Base-by-base conservation (phyloP, 2,797 vertebrate genomes). In the Danio choprae region DNA sequence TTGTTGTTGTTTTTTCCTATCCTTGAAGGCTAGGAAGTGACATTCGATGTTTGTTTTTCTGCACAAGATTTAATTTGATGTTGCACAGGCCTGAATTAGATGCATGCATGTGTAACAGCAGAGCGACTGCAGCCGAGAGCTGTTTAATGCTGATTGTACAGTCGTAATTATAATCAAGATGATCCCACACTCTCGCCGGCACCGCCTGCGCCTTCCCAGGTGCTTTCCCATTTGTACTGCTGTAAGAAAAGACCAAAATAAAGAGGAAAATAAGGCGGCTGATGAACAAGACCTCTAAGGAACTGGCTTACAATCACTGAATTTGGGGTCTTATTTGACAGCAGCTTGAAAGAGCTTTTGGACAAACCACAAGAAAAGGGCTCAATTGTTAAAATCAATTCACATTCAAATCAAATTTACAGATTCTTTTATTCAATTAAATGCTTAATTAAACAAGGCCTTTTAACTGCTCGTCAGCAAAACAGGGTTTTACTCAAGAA, bases 101-200 rank as follows among this genome's bases (percentile, higher is more conserved):
- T 12, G 71, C 70, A 56, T 9, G 50, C 29, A 48, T 70, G 50
- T 68, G 60, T 63, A 65, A 69, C 68, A 65, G 72, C 44, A 56
- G 16, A 51, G 38, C 11, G 53, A 79, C 70, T 77, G 62, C 78
- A 50, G 78, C 22, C 36, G 60, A 22, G 76, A 55, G 80, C 69
- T 20, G 74, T 80, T 79, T 79, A 75, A 82, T 80, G 74, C 78
- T 79, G 83, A 84, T 84, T 83, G 77, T 80, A 79, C 64, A 72
- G 71, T 80, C 43, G 78, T 84, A 81, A 83, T 80, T 81, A 79
- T 67, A 84, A 85, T 84, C 84, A 85, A 62, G 56, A 70, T 40
- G 53, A 82, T 82, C 68, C 77, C 15, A 18, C 36, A 22, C 55
- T 62, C 75, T 62, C 16, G 12, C 50, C 48, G 64, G 41, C 50